These are phyloP conservation scores for Adelosebastes latens DNA, from an alignment of 2,797 vertebrate species.

Conservation along the genomic window DNA sequence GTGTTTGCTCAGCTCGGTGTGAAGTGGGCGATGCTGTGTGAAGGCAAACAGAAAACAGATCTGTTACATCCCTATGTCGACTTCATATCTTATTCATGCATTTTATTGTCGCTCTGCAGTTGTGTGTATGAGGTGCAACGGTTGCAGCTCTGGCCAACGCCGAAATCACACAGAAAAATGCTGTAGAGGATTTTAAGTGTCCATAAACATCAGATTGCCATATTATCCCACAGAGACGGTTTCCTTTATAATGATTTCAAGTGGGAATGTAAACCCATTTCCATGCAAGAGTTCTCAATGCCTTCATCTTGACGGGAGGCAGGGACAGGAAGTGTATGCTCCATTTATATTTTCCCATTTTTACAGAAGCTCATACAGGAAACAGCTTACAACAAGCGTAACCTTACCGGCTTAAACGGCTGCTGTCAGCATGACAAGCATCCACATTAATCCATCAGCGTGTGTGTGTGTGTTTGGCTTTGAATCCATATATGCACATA, in stretches of 20 bases:
- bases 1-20: constrained; percentile 11
- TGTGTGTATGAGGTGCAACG: constrained; percentile 9
- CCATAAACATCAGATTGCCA: constrained; percentile 70
- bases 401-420: constrained; percentile 28
- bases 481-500: constrained; percentile 11
- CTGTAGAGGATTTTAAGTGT: constrained; percentile 49
- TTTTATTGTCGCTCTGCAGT: constrained; percentile 55
- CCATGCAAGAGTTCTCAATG: constrained; percentile 29
- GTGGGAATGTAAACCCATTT: constrained; percentile 51
- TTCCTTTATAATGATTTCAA: constrained; percentile 64
- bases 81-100: constrained; percentile 76
- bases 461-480: constrained; percentile 1
- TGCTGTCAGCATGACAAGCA: constrained; percentile 38
- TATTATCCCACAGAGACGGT: constrained; percentile 57
- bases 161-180: constrained; percentile 38
- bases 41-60: constrained; percentile 48
- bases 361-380: constrained; percentile 17
- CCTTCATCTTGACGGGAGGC: constrained; percentile 25
- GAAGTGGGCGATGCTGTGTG: constrained; percentile 8
- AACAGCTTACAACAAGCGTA: constrained; percentile 42
- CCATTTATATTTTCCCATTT: constrained; percentile 43
- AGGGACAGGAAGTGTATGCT: constrained; percentile 14
- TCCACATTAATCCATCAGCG: constrained; percentile 37
- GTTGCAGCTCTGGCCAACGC: constrained; percentile 16
- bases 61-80: constrained; percentile 52